A percentile compares a stretch with the other conserved stretches of the same genome.
Evolutionary conservation across 1,140 invertebrate genomes (phyloP).

Genomic region (Periplaneta americana): DNA sequence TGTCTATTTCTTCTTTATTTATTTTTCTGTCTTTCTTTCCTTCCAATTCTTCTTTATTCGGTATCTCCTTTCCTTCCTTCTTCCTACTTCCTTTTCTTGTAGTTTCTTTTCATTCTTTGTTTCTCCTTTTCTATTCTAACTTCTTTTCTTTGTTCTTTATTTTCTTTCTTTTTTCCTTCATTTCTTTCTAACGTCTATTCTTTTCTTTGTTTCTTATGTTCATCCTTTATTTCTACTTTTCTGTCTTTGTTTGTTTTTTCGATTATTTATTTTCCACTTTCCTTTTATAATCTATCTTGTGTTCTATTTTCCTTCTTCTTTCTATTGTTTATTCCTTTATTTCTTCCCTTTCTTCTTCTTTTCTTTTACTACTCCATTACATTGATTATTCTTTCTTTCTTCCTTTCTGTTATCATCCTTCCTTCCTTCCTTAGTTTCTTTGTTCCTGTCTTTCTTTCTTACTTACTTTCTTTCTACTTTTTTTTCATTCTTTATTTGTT

Average conservation of each 20-base stretch:
- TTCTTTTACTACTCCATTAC: background rate
- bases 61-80: background rate
- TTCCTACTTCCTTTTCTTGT: background rate
- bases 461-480: background rate
- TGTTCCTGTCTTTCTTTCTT: background rate
- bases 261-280: background rate
- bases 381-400: background rate
- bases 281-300: background rate
- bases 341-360: background rate
- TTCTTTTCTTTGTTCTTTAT: too few relatives aligned
- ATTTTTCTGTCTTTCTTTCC: background rate
- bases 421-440: background rate
- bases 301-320: background rate
- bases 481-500: background rate
- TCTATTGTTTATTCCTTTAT: background rate
- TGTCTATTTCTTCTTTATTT: background rate
- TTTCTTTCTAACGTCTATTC: too few relatives aligned
- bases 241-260: background rate
- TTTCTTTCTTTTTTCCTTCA: background rate
- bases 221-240: too few relatives aligned
- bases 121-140: background rate
- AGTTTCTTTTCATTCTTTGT: background rate
- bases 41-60: background rate
- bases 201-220: too few relatives aligned
- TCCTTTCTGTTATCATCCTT: background rate